Conservation (phyloP, 1,140 invertebrate genomes). For the Eurytemora carolleeae region DNA sequence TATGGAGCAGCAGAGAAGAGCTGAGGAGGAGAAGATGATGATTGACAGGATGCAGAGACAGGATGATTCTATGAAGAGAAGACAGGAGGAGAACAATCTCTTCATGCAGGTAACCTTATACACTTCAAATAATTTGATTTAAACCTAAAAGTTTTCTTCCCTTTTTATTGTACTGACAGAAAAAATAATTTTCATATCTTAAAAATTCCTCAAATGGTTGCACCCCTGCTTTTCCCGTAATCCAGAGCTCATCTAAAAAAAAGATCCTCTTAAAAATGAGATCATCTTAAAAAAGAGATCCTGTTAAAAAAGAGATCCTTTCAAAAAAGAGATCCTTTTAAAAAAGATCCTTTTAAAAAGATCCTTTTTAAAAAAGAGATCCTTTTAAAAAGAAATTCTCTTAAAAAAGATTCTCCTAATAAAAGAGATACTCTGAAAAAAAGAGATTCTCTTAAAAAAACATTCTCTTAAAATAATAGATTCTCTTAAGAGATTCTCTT, state of each 20-base stretch:
- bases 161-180: neutral
- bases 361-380: neutral
- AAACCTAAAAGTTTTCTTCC: too few species aligned
- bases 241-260: neutral
- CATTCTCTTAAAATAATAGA: neutral
- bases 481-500: too few species aligned
- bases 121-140: too few species aligned
- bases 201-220: neutral
- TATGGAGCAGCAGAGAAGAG: conserved; percentile 2
- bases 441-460: neutral
- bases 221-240: neutral
- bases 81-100: conserved; percentile 9
- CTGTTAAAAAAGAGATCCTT: neutral
- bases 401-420: neutral
- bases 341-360: neutral
- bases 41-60: conserved; percentile 2
- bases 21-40: neutral
- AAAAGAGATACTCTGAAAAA: too few species aligned
- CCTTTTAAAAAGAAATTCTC: neutral
- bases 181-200: neutral
- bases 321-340: neutral
- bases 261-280: neutral
- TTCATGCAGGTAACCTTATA: conserved; percentile 12
- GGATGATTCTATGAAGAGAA: conserved; percentile 1
- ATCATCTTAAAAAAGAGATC: neutral